Percentiles rank a stretch among this genome's conserved stretches.
Evolutionary conservation across 2,888 invertebrate genomes (phyloP).

Genomic region (Cheilosia impressa): DNA sequence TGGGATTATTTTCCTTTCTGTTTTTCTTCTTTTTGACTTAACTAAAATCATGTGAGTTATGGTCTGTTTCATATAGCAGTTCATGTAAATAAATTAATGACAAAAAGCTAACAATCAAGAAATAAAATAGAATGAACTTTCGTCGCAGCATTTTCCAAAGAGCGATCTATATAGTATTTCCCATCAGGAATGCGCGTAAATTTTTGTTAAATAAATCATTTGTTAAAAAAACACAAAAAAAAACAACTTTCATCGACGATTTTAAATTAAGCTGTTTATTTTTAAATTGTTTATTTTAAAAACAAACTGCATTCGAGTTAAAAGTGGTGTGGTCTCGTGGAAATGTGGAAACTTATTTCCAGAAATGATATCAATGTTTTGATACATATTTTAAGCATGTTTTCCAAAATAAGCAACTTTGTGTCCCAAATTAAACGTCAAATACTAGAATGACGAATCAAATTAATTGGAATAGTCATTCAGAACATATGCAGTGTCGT

Average conservation of each 20-base stretch:
- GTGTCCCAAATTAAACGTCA: not conserved
- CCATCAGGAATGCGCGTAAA: not conserved
- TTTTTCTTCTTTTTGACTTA: not conserved
- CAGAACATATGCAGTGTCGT: no score
- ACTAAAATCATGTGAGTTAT: not conserved
- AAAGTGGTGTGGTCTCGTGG: not conserved
- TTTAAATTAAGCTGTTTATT: not conserved
- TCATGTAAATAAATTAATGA: no score
- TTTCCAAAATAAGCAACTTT: not conserved
- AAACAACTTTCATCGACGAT: not conserved
- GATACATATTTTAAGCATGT: not conserved
- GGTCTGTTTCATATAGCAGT: no score
- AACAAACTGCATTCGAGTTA: not conserved
- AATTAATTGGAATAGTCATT: no score
- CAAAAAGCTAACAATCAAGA: no score
- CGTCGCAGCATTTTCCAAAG: no score
- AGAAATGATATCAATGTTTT: constrained; percentile 32
- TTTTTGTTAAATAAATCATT: not conserved
- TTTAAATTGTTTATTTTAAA: constrained; percentile 5
- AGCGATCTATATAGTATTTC: no score
- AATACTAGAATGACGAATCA: no score
- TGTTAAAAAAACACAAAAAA: not conserved
- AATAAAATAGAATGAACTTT: no score
- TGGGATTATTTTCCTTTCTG: constrained; percentile 4
- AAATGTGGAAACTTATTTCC: constrained; percentile 6